A percentile compares a stretch with the other conserved stretches of the same genome.
Evolutionary conservation across 2,113 vertebrate species (phyloP).

Genomic region (Lagopus muta): DNA sequence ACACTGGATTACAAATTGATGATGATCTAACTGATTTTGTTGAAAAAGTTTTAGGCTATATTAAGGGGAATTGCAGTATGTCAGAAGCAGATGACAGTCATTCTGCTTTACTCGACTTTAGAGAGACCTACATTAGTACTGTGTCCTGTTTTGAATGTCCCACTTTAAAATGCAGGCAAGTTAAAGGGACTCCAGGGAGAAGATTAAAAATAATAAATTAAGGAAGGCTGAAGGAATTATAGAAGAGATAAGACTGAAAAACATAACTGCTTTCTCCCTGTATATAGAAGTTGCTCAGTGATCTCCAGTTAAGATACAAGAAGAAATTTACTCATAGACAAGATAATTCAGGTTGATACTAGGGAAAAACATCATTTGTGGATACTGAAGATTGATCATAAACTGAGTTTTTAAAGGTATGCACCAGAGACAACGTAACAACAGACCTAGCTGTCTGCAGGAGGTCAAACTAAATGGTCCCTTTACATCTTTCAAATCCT

Average conservation of each 20-base stretch:
- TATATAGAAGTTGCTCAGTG: neutral
- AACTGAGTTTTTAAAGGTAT: neutral
- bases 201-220: slow-evolving; percentile 3
- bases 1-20: neutral
- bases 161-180: neutral
- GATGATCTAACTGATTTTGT: neutral
- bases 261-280: neutral
- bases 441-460: neutral
- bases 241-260: neutral
- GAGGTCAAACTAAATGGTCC: neutral
- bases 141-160: neutral
- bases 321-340: neutral
- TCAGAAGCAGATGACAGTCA: neutral
- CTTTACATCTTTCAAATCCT: neutral
- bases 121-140: neutral
- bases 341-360: neutral
- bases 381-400: neutral
- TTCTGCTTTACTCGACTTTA: neutral
- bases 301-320: neutral
- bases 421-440: neutral
- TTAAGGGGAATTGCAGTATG: neutral
- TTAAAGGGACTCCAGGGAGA: neutral
- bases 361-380: neutral
- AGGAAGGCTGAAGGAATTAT: neutral
- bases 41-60: neutral